Conservation (phyloP, 2,888 invertebrate species). For the Drepanosiphum platanoidis region DNA sequence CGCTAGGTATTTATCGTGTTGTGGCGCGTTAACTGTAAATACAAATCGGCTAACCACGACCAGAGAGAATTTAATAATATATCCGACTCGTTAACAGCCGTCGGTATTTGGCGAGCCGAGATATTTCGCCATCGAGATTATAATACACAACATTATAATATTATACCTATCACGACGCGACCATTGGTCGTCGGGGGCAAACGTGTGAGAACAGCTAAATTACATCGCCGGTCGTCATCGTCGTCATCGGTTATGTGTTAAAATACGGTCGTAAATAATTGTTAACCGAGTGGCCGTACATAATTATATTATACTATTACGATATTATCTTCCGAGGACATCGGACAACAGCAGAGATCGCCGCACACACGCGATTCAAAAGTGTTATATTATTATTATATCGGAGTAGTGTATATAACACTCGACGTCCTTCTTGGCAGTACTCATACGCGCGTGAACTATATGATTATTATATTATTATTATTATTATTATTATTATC, state of each 20-base stretch:
- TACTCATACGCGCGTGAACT: background rate
- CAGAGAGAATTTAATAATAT: background rate
- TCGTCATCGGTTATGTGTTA: no score
- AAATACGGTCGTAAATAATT: background rate
- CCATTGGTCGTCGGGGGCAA: background rate
- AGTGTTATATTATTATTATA: background rate
- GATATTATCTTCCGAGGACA: constrained; percentile 31
- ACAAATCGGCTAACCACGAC: background rate
- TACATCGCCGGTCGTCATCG: background rate
- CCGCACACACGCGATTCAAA: background rate
- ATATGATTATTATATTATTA: no score
- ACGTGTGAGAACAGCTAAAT: background rate
- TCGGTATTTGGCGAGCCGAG: background rate
- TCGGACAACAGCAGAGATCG: background rate
- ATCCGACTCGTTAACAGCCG: background rate
- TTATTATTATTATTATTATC: no score
- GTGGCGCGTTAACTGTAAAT: background rate
- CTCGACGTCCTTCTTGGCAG: constrained; percentile 12
- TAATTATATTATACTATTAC: background rate
- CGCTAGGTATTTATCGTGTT: no score
- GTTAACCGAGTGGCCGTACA: background rate
- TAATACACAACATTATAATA: no score
- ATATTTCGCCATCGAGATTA: no score
- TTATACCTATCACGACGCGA: no score
- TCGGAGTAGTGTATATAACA: background rate